Evolutionary conservation across 2,113 vertebrate species (phyloP), one percentile per base, ranked within the genome.

Genomic region (Apistogramma diplotaenia): DNA sequence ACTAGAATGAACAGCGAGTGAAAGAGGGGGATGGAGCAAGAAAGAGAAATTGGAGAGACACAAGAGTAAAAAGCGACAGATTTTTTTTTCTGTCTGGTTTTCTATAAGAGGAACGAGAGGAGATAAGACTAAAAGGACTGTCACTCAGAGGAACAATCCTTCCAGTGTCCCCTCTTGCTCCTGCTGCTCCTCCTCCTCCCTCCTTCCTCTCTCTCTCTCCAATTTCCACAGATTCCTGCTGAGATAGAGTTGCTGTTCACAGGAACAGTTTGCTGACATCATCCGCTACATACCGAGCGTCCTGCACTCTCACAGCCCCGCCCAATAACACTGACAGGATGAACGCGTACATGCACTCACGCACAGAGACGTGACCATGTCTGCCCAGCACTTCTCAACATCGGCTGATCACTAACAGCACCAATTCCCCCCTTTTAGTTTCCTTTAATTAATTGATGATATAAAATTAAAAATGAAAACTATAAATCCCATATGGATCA

Each of bases 131-230:
- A 94, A 95, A 94, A 94, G 95, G 94, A 92, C 94, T 88, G 85
- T 96, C 96, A 96, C 94, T 96, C 94, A 95, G 93, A 89, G 93
- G 94, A 96, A 96, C 95, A 96, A 96, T 94, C 95, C 92, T 78
- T 83, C 85, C 93, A 92, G 87, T 94, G 92, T 94, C 91, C 89
- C 91, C 90, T 91, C 94, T 79, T 89, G 84, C 89, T 89, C 82
- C 77, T 79, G 59, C 93, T 31, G 57, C 83, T 76, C 58, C 83
- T 78, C 82, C 77, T 58, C 82, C 77, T 58, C 93, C 91, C 92
- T 33, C 56, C 33, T 27, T 78, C 79, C 88, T 4, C 89, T 77
- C 90, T 90, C 83, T 37, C 43, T 92, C 60, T 95, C 93, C 92
- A 94, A 93, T 96, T 96, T 96, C 96, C 31, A 6, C 88, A 57